These are phyloP conservation scores for Tokudaia tokunoshimensis DNA, from an alignment of 2,797 vertebrate genomes.

Conservation along the genomic window DNA sequence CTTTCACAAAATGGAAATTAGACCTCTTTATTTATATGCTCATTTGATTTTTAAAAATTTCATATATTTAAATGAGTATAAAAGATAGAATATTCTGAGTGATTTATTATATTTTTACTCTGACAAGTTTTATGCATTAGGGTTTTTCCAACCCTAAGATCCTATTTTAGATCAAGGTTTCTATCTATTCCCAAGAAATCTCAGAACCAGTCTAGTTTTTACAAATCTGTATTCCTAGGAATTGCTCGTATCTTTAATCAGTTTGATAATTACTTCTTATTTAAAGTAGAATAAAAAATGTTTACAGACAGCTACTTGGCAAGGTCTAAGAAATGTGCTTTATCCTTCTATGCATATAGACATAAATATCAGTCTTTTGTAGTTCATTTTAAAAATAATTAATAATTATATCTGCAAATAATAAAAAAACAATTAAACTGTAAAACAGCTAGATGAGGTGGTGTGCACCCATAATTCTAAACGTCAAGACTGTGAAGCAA, in stretches of 20 bases:
- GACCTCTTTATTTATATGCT: background rate
- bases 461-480: background rate
- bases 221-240: background rate
- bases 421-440: background rate
- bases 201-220: conserved; percentile 41
- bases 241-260: background rate
- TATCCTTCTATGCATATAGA: background rate
- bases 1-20: conserved; percentile 7
- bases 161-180: conserved; percentile 29
- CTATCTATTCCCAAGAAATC: conserved; percentile 46
- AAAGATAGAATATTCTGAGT: conserved; percentile 39
- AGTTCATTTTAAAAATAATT: conserved; percentile 25
- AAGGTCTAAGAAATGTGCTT: conserved; percentile 46
- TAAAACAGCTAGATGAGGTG: background rate
- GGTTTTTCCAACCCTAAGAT: background rate
- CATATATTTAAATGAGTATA: background rate
- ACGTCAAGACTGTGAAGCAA: background rate
- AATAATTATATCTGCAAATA: background rate
- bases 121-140: background rate
- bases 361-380: conserved; percentile 20
- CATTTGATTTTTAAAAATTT: conserved; percentile 1
- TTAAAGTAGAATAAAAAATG: conserved; percentile 25
- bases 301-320: conserved; percentile 19
- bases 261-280: conserved; percentile 47
- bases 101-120: conserved; percentile 42